Base-by-base conservation (phyloP, 2,888 invertebrate species). In the Petrophora chlorosata region DNA sequence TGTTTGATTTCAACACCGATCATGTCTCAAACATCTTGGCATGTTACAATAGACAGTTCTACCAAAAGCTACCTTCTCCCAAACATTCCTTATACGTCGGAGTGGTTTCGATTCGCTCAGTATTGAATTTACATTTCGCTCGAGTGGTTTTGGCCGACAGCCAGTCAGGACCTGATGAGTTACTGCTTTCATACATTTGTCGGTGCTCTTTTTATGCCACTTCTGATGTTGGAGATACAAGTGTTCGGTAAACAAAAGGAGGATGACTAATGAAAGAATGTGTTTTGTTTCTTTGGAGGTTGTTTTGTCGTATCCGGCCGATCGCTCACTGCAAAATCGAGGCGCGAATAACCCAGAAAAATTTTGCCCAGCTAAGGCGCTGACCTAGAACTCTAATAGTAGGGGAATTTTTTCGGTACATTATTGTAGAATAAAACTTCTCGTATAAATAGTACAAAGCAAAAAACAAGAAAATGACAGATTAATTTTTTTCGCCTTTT, bases 71-170 rank as follows among this genome's bases (percentile, higher is more conserved):
- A 23, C 15, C 7, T 22, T 23, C 19, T 28, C 14, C 15, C 9
- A 10, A 9, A 34, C 26, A 33, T 41, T 8, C 44, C 43, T 28
- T 14, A 36, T 41, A 26, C 29, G 15, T 26, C 12, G 43, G 52
- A 65, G 64, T 68, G 56, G 63, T 56, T 71, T 62, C 64, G 52
- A 67, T 65, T 63, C 66, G 51, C 63, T 51, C 62, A 61, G 69
- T 73, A 78, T 76, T 66, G 73, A 65, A 76, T 76, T 76, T 76
- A 74, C 73, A 74, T 76, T 73, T 66, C 53, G 57, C 63, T 56
- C 44, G 55, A 59, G 56, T 60, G 59, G 59, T 19, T 56, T 61
- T 77, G 76, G 76, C 76, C 19, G 17, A 7, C 2, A 16, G 65
- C 68, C 69, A 69, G 58, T 19, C 43, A 28, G 39, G 23, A 8